Percentiles rank a stretch among this genome's conserved stretches.
Conservation (phyloP, 2,797 vertebrate genomes). For the Lycodopsis pacificus region DNA sequence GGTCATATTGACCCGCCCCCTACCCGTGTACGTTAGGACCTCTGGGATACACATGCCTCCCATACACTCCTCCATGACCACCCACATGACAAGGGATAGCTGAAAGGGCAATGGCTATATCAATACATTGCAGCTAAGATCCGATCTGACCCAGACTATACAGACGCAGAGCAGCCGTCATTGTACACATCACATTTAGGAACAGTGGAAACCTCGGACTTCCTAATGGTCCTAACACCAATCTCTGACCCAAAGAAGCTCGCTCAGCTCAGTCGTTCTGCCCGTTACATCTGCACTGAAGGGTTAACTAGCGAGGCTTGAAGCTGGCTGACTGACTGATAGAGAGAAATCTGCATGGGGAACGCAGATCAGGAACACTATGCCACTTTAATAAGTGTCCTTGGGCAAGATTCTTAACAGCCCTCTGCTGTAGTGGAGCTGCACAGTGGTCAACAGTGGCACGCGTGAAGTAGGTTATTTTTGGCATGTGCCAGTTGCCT, state of each 20-base stretch:
- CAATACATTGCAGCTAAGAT: background rate
- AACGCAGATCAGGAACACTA: slow-evolving; percentile 32
- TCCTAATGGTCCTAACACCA: background rate
- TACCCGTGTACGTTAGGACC: slow-evolving; percentile 59
- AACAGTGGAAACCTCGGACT: background rate
- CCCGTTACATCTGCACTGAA: slow-evolving; percentile 6
- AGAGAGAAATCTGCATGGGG: slow-evolving; percentile 19
- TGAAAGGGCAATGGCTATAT: slow-evolving; percentile 14
- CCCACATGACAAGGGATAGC: slow-evolving; percentile 33
- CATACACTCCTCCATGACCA: slow-evolving; percentile 36
- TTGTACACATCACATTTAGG: background rate
- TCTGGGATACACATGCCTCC: slow-evolving; percentile 48
- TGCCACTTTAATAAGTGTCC: slow-evolving; percentile 36
- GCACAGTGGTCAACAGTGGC: slow-evolving; percentile 45
- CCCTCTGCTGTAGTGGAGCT: slow-evolving; percentile 44
- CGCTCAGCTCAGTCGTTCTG: background rate
- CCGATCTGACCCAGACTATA: slow-evolving; percentile 2
- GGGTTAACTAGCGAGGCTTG: slow-evolving; percentile 4
- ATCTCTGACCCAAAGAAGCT: slow-evolving; percentile 8
- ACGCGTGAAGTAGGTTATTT: slow-evolving; percentile 48
- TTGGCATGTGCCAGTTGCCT: slow-evolving; percentile 43
- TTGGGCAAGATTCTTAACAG: slow-evolving; percentile 37
- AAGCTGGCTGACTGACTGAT: background rate
- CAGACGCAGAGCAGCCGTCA: background rate
- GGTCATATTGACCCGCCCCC: slow-evolving; percentile 67